Evolutionary conservation across 23 tunicate species (phyloP).

Genomic region (Corella eumyota): DNA sequence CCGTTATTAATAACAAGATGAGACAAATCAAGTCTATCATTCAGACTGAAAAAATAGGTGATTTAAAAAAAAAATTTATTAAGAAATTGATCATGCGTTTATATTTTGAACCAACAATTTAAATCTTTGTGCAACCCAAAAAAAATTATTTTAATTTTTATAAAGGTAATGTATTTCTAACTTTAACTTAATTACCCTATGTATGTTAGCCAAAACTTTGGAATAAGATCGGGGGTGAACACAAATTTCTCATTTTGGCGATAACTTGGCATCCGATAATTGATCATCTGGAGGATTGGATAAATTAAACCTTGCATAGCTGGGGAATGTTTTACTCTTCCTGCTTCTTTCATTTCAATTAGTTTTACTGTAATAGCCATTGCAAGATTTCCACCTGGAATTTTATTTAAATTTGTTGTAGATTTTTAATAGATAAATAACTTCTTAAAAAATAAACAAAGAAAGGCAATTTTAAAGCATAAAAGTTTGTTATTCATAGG

Average conservation of each 20-base stretch:
- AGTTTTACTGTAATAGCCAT: constrained; percentile 43
- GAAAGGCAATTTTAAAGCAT: too few species aligned
- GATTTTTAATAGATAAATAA: too few species aligned
- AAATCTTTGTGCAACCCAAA: too few species aligned
- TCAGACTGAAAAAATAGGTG: constrained; percentile 4
- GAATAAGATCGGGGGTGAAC: constrained; percentile 11
- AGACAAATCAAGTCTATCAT: constrained; percentile 23
- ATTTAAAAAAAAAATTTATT: too few species aligned
- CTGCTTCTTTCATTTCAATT: constrained; percentile 11
- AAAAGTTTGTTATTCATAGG: too few species aligned
- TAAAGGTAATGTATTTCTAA: too few species aligned
- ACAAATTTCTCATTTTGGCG: constrained; percentile 29
- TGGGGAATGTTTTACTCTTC: constrained; percentile 9
- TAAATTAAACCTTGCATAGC: constrained; percentile 73
- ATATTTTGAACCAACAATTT: too few species aligned
- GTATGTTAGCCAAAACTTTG: constrained; percentile 47
- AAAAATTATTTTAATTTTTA: too few species aligned
- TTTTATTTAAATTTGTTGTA: too few species aligned
- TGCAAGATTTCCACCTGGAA: constrained; percentile 83
- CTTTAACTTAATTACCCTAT: constrained; percentile 65
- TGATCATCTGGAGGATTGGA: constrained; percentile 58
- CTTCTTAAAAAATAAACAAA: too few species aligned
- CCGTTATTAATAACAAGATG: constrained; percentile 29
- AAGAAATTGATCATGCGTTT: too few species aligned
- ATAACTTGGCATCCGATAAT: constrained; percentile 53